Evolutionary conservation across 2,797 vertebrate species (phyloP), one percentile per base, ranked within the genome.

Genomic region (Etheostoma perlongum): DNA sequence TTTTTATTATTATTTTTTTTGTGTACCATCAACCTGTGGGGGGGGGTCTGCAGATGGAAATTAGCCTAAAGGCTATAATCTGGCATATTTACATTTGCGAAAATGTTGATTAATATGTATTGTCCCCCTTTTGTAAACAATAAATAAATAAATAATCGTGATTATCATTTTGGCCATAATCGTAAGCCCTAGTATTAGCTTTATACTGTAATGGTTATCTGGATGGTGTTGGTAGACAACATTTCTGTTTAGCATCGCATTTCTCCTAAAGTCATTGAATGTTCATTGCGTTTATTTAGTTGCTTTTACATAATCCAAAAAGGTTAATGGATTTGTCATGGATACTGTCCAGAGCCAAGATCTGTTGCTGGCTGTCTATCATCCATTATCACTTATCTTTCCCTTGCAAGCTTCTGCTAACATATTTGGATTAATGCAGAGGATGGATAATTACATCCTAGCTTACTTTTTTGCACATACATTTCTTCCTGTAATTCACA

Each of bases 131-230:
- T 23, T 23, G 21, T 23, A 23, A 23, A 23, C 21, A 23, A 23
- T 23, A 23, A 23, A 23, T 23, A 23, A 23, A 23, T 23, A 23
- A 23, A 23, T 23, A 23, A 23, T 23, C 21, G 21, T 23, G 21
- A 23, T 23, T 23, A 23, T 23, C 21, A 23, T 23, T 23, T 23
- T 23, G 21, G 21, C 21, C 21, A 23, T 23, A 23, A 23, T 23
- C 21, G 21, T 23, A 1, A 23, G 21, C 21, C 21, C 21, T 23
- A 23, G 67, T 89, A 91, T 89, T 90, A 88, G 76, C 79, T 71
- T 78, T 86, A 92, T 82, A 81, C 82, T 74, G 75, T 40, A 54
- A 47, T 48, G 78, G 80, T 79, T 83, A 82, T 88, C 63, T 73
- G 80, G n/a, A 54, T 70, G 67, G 58, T 82, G 67, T 78, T 74